Evolutionary conservation across 1,140 invertebrate genomes (phyloP), one percentile per base, ranked within the genome.

Genomic region (Nasonia giraulti): DNA sequence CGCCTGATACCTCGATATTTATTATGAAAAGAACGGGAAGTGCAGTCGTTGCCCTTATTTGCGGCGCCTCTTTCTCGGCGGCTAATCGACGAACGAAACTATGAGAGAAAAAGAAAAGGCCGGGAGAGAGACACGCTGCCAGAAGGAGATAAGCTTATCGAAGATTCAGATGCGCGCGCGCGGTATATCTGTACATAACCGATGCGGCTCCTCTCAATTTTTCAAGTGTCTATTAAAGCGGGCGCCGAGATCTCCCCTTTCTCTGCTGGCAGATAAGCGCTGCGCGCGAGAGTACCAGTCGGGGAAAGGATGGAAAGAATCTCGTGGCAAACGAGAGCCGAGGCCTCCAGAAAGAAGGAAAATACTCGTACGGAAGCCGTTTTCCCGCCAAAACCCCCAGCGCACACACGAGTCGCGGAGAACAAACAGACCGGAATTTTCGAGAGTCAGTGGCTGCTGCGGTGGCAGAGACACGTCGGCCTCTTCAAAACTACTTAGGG

Each of bases 111-210:
- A 23, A 33, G 33, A 74, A 17, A 76, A 2, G 44, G 20, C 11
- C n/a, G 23, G 50, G 31, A 84, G 75, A 75, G 37, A 80, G 33
- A 75, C 6, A 73, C 73, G 8, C 27, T 27, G 27, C 40, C 40
- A 76, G 33, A n/a, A 76, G 2, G 2, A 83, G 82, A 83, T 83
- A 83, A 83, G 75, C n/a, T 79, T 83, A 69, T 69, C 82, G 31
- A 44, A 17, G 20, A 23, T 10, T 55, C 31, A 66, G 3, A 66
- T 75, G 7, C 12, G 47, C 62, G 33, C 33, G 27, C 14, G 10
- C 55, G 27, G n/a, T 33, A 76, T 17, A 17, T 31, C 37, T 6
- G 7, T 40, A 17, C 33, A n/a, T 23, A 66, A 12, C 20, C 23
- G 2, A 40, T 82, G 4, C 2, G 20, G 31, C 7, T 82, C 55